Conservation (phyloP, 2,888 invertebrate species). For the Polyommatus icarus region DNA sequence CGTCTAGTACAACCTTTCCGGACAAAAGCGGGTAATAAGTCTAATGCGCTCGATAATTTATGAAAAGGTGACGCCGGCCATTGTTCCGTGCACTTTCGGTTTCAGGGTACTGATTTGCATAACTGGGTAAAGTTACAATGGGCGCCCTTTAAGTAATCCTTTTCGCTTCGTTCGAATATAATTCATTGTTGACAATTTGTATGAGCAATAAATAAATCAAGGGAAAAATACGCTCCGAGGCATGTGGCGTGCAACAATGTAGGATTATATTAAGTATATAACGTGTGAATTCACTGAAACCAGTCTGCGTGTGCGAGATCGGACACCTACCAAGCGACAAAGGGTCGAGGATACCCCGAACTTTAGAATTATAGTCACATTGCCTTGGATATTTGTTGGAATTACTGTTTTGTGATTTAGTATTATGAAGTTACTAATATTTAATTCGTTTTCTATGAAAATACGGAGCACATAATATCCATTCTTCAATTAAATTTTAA, state of each 20-base stretch:
- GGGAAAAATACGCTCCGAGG: constrained; percentile 65
- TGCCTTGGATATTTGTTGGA: too few species aligned
- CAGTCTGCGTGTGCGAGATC: constrained; percentile 35
- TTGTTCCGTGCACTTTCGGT: constrained; percentile 73
- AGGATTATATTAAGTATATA: constrained; percentile 47
- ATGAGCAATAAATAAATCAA: constrained; percentile 77
- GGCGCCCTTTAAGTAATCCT: constrained; percentile 70
- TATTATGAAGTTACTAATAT: too few species aligned
- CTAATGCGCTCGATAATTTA: constrained; percentile 77
- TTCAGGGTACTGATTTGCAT: constrained; percentile 78
- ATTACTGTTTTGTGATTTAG: too few species aligned
- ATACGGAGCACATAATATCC: too few species aligned
- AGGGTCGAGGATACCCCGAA: background rate
- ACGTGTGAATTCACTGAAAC: constrained; percentile 39
- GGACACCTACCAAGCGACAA: constrained; percentile 1
- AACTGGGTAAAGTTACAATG: constrained; percentile 68
- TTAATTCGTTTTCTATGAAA: too few species aligned
- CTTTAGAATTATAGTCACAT: background rate
- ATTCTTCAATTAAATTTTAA: too few species aligned
- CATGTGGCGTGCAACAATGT: constrained; percentile 65
- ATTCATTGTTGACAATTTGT: constrained; percentile 75
- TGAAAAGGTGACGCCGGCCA: constrained; percentile 69
- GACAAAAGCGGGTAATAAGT: constrained; percentile 66
- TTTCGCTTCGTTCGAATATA: constrained; percentile 74
- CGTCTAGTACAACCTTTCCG: constrained; percentile 48